Evolutionary conservation across 2,797 vertebrate species (phyloP).

Genomic region (Spea hammondii): DNA sequence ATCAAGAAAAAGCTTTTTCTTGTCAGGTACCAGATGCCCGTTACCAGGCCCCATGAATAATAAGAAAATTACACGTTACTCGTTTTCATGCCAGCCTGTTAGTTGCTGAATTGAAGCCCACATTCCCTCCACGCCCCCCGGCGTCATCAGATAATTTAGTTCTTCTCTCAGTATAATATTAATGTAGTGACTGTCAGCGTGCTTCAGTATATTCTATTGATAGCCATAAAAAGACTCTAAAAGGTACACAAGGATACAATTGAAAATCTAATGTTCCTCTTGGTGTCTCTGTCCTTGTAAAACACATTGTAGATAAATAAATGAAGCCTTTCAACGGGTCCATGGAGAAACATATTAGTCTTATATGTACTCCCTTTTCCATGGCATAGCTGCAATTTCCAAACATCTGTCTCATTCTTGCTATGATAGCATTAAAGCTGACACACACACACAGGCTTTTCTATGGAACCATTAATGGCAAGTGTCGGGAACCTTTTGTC

Average conservation of each 20-base stretch:
- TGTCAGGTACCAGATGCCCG: too few species aligned
- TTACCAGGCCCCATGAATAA: too few species aligned
- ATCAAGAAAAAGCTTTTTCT: too few species aligned
- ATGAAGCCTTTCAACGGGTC: background rate
- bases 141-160: too few species aligned
- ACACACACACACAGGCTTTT: background rate
- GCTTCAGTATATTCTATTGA: background rate
- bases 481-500: background rate
- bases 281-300: background rate
- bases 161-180: too few species aligned
- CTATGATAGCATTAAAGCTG: constrained; percentile 8
- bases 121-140: too few species aligned
- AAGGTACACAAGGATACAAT: background rate
- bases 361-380: background rate
- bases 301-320: background rate
- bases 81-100: too few species aligned
- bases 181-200: too few species aligned
- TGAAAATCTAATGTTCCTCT: background rate
- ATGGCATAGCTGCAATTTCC: constrained; percentile 12
- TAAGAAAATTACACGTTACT: too few species aligned
- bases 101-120: too few species aligned
- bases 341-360: background rate
- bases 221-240: background rate
- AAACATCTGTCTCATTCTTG: constrained; percentile 11
- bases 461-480: background rate